Evolutionary conservation across 2,113 vertebrate genomes (phyloP).

Genomic region (Phrynosoma blainvillii): DNA sequence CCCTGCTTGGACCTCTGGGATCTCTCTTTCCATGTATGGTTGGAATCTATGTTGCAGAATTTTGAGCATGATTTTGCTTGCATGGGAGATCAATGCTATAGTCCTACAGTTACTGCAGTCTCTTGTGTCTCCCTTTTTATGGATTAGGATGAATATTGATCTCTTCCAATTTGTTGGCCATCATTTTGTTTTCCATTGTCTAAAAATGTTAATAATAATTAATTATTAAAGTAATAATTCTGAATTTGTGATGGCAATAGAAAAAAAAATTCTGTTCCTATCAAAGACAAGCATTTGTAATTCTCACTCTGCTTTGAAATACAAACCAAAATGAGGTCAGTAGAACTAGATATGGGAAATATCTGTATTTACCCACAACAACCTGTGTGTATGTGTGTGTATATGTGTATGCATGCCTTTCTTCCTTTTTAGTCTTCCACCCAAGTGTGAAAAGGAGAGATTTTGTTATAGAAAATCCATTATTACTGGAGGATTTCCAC

Average conservation of each 20-base stretch:
- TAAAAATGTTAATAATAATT: too few species aligned
- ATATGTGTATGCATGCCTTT: neutral
- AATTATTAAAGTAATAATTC: neutral
- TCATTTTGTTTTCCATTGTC: too few species aligned
- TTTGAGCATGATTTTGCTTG: too few species aligned
- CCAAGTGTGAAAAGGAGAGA: neutral
- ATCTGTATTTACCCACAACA: neutral
- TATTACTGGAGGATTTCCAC: neutral
- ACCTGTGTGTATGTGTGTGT: too few species aligned
- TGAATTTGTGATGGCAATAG: neutral
- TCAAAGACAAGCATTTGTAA: neutral
- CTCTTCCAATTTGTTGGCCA: too few species aligned
- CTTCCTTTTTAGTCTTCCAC: neutral
- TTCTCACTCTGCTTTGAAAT: neutral
- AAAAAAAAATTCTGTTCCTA: neutral
- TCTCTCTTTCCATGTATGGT: too few species aligned
- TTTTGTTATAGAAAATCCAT: neutral
- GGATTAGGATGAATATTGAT: too few species aligned
- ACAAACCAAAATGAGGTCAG: constrained; percentile 16
- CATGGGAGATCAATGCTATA: too few species aligned
- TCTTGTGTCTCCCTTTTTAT: too few species aligned
- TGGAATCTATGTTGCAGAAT: too few species aligned
- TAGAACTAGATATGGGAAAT: neutral
- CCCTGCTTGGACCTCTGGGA: too few species aligned
- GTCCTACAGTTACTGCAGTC: too few species aligned